Percentiles rank a stretch among this genome's conserved stretches.
phyloP scores from a whole-genome alignment of 2,888 invertebrate genomes.

The Sesamia inferens region DNA sequence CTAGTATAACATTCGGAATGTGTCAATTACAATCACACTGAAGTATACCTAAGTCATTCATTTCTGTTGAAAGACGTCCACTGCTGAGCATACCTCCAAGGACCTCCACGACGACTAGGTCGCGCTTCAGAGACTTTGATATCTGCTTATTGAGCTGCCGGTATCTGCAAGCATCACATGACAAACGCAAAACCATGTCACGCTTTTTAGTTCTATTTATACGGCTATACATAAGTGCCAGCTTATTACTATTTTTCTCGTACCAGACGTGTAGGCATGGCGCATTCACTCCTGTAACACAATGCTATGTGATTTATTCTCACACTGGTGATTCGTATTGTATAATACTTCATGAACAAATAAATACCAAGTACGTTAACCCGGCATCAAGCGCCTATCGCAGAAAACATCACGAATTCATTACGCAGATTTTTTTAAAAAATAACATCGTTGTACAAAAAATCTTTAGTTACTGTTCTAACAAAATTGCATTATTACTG shows the following conservation, averaged over 20 bases:
- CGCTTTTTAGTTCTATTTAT: no score
- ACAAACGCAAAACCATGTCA: no score
- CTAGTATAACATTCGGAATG: not conserved
- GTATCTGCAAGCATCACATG: no score
- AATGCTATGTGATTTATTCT: constrained; percentile 51
- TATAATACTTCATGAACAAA: constrained; percentile 51
- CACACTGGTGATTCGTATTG: constrained; percentile 51
- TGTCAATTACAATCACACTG: not conserved
- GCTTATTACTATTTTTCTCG: constrained; percentile 44
- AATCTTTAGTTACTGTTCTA: not conserved
- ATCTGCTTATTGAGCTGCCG: no score
- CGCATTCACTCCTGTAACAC: constrained; percentile 44
- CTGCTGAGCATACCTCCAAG: no score
- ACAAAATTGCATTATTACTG: not conserved
- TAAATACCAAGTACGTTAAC: constrained; percentile 53
- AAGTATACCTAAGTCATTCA: not conserved
- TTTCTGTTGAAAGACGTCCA: no score
- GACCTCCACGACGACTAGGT: no score
- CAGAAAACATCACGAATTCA: constrained; percentile 41
- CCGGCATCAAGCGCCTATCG: constrained; percentile 34
- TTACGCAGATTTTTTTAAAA: constrained; percentile 21
- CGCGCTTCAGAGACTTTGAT: no score
- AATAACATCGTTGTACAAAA: constrained; percentile 38
- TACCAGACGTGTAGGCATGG: constrained; percentile 26
- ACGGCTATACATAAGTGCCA: not conserved